These are phyloP conservation scores for Crematogaster levior DNA, from an alignment of 2,888 invertebrate genomes.

Conservation along the genomic window DNA sequence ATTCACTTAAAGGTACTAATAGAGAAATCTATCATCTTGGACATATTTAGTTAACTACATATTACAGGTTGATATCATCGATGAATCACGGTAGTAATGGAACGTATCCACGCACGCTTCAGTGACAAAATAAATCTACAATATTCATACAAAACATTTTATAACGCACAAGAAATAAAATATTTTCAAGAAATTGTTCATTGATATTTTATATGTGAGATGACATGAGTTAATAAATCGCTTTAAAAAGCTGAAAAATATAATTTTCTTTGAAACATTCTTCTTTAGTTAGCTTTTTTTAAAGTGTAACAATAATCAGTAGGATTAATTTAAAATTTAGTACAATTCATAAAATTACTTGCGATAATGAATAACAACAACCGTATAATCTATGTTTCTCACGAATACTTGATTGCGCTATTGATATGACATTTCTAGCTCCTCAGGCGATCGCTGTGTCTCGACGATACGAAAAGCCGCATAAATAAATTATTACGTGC, in stretches of 20 bases:
- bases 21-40: not conserved
- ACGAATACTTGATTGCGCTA: constrained; percentile 81
- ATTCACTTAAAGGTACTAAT: not conserved
- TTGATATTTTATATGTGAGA: not conserved
- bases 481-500: constrained; percentile 84
- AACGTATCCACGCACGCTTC: too few relatives aligned
- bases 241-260: not conserved
- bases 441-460: constrained; percentile 70
- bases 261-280: not conserved
- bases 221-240: not conserved
- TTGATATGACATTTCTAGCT: constrained; percentile 83
- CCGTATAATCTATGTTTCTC: constrained; percentile 59
- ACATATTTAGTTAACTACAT: not conserved
- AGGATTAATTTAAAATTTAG: not conserved
- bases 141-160: constrained; percentile 9
- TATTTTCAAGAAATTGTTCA: not conserved
- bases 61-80: not conserved
- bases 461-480: constrained; percentile 74
- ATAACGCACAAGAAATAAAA: not conserved
- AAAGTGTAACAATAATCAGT: constrained; percentile 10
- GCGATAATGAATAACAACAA: constrained; percentile 49
- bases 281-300: not conserved
- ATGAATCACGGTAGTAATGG: too few relatives aligned
- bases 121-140: not conserved
- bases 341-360: constrained; percentile 35